phyloP scores from a whole-genome alignment of 2,113 vertebrate genomes.

The Alligator sinensis region DNA sequence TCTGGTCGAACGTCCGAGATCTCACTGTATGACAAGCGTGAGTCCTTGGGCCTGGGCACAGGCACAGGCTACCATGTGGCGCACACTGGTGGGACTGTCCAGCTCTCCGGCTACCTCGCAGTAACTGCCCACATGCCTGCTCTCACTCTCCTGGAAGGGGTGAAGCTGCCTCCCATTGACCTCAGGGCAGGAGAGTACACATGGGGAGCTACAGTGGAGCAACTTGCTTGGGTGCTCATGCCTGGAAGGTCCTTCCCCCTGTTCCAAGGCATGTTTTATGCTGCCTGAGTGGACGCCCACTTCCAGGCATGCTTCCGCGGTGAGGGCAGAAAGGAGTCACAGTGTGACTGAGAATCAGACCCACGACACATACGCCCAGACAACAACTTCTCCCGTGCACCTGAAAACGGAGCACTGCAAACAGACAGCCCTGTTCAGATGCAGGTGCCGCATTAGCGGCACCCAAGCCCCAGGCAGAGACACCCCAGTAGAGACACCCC shows the following conservation, averaged over 20 bases:
- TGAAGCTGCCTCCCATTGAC: too few relatives aligned
- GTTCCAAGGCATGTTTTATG: background rate
- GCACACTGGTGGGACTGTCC: too few relatives aligned
- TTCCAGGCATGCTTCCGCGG: too few relatives aligned
- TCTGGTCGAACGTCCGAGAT: too few relatives aligned
- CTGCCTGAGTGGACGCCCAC: background rate
- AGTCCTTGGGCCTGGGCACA: too few relatives aligned
- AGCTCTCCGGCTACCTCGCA: too few relatives aligned
- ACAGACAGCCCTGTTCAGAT: background rate
- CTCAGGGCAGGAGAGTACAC: too few relatives aligned
- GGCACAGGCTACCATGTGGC: too few relatives aligned
- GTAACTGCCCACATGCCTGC: too few relatives aligned
- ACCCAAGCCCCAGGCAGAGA: background rate
- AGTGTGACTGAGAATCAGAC: background rate
- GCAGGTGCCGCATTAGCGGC: background rate
- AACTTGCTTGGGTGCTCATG: background rate
- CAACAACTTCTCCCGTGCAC: background rate
- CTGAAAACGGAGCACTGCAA: background rate
- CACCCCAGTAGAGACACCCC: background rate
- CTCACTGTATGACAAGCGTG: too few relatives aligned
- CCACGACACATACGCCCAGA: background rate
- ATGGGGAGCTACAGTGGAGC: too few relatives aligned
- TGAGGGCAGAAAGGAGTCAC: background rate
- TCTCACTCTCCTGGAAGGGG: too few relatives aligned
- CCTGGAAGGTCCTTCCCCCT: background rate